phyloP scores from a whole-genome alignment of 2,888 invertebrate genomes.

The Melipona beecheii region DNA sequence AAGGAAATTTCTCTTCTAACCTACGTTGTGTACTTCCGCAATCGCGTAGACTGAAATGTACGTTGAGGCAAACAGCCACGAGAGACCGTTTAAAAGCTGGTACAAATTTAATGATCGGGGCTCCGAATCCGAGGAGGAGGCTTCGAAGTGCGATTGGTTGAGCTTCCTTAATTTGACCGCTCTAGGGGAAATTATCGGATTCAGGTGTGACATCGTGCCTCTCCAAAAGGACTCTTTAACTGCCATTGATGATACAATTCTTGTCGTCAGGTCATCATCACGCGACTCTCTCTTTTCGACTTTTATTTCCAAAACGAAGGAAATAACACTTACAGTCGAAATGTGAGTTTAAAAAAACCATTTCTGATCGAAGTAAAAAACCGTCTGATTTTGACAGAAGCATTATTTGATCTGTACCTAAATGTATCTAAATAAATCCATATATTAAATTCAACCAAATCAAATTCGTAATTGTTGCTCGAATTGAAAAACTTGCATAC shows the following conservation, averaged over 20 bases:
- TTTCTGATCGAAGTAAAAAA: too few relatives aligned
- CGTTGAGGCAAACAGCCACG: background rate
- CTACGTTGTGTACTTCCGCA: background rate
- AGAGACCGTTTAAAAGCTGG: constrained; percentile 17
- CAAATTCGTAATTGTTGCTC: too few relatives aligned
- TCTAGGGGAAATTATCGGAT: background rate
- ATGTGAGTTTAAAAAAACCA: too few relatives aligned
- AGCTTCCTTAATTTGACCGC: constrained; percentile 9
- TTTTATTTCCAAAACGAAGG: background rate
- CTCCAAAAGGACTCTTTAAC: background rate
- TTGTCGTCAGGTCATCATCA: too few relatives aligned
- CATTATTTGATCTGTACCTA: too few relatives aligned
- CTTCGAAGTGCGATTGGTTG: background rate
- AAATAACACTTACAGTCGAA: background rate
- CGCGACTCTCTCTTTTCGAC: background rate
- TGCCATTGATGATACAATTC: background rate
- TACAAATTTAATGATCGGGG: constrained; percentile 15
- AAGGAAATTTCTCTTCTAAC: background rate
- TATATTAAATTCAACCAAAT: too few relatives aligned
- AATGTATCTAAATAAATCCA: too few relatives aligned
- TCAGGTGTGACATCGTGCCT: background rate
- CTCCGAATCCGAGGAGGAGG: background rate
- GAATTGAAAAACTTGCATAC: too few relatives aligned
- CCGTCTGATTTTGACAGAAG: too few relatives aligned
- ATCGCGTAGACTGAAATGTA: background rate